These are phyloP conservation scores for Trachops cirrhosus DNA, from an alignment of 2,797 vertebrate genomes.

Conservation along the genomic window DNA sequence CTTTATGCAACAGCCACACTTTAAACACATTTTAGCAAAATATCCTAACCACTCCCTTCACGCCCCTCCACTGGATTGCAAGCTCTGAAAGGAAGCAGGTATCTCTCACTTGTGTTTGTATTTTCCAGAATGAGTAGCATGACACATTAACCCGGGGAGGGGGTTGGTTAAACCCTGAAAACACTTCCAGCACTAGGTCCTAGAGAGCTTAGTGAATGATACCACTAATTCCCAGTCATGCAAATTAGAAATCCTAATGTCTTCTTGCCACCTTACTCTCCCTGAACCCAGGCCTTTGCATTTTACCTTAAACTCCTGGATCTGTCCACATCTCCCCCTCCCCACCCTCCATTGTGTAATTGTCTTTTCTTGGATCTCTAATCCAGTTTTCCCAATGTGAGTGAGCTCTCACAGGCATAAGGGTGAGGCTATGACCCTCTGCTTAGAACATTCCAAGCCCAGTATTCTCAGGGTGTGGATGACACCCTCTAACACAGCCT, in stretches of 20 bases:
- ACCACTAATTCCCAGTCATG: not conserved
- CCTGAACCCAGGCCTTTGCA: not conserved
- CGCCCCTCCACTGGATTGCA: rapidly evolving
- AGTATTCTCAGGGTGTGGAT: not conserved
- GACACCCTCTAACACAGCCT: not conserved
- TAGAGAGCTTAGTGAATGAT: not conserved
- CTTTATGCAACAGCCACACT: not conserved
- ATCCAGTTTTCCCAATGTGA: not conserved
- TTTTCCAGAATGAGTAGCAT: not conserved
- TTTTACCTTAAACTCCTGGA: not conserved
- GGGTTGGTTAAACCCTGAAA: not conserved
- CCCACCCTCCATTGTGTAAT: not conserved
- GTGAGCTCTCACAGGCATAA: not conserved
- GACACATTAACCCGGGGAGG: not conserved
- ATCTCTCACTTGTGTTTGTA: not conserved
- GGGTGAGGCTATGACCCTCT: not conserved
- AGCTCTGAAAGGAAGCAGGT: not conserved
- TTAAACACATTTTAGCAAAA: not conserved
- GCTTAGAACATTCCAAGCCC: not conserved
- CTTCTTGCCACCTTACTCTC: not conserved
- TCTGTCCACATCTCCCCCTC: not conserved
- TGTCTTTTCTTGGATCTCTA: not conserved
- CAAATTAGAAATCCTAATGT: not conserved
- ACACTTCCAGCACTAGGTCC: not conserved
- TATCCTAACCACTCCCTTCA: not conserved